Percentiles rank a stretch among this genome's conserved stretches.
Evolutionary conservation across 2,797 vertebrate species (phyloP).

Genomic region (Heterohyrax brucei): DNA sequence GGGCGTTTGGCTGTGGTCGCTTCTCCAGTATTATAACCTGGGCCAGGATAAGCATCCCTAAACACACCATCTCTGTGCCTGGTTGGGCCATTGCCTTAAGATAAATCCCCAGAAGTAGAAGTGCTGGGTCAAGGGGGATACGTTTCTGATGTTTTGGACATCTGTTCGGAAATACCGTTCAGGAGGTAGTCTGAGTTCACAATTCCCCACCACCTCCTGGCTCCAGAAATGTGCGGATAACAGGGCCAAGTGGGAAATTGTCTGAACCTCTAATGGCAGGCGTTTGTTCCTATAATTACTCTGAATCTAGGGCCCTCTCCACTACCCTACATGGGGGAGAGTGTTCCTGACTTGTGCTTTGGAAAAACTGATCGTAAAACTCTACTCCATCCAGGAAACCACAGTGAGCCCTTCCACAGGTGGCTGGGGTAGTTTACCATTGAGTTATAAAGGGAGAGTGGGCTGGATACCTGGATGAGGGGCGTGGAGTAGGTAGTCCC

Average conservation of each 20-base stretch:
- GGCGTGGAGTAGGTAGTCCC: background rate
- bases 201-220: background rate
- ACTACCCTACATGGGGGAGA: rapidly evolving
- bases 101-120: background rate
- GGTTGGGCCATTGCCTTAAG: background rate
- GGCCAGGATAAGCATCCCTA: rapidly evolving
- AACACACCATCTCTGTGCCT: rapidly evolving
- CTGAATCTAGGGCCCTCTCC: background rate
- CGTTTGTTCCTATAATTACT: too few species aligned
- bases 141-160: background rate
- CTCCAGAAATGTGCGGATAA: background rate
- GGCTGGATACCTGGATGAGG: background rate
- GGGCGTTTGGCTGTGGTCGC: rapidly evolving
- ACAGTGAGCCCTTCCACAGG: background rate
- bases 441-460: too few species aligned
- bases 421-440: background rate
- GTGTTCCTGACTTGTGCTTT: background rate
- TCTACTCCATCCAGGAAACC: too few species aligned
- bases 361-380: background rate
- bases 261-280: background rate
- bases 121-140: slow-evolving; percentile 14
- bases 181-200: background rate
- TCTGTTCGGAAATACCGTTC: background rate
- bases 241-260: background rate
- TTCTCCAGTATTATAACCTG: rapidly evolving